Evolutionary conservation across 1,140 invertebrate genomes (phyloP), one percentile per base, ranked within the genome.

Genomic region (Hylyphantes graminicola): DNA sequence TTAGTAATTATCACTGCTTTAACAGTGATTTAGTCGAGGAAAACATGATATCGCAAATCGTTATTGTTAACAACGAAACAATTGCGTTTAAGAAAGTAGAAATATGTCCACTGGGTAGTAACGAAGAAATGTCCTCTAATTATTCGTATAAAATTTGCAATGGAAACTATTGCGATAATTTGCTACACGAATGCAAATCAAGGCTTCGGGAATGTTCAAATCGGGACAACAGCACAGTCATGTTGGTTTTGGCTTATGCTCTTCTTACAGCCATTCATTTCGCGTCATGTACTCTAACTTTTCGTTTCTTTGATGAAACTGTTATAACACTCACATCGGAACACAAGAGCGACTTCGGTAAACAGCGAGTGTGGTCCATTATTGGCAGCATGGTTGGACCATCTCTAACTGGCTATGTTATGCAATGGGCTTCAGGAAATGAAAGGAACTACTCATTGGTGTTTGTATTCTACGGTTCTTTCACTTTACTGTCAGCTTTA

Each of bases 281-380:
- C 15, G 51, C 15, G 0, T 13, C 19, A 2, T 15, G 12, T 4
- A 17, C 55, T 21, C 61, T 54, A n/a, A 13, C 15, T 0, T 82
- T 72, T 35, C 21, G 79, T 8, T 64, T 73, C 35, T 54, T 82
- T 8, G 79, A 82, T 54, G 68, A 64, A 5, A 50, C 68, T 35
- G n/a, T 48, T 9, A 73, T 82, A 59, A 13, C 55, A 21, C 15
- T 81, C 17, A 55, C 51, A 8, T 57, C 70, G 19, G 8, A 13
- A n/a, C 78, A 81, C 19, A 21, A 61, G 10, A 53, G 65, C 48
- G 65, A 81, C n/a, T 81, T 50, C 11, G 78, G 78, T 0, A 55
- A 13, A 48, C 63, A 70, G 13, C 13, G 65, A 13, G 15, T 72
- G 48, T 81, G 57, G 53, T 48, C 54, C 9, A 50, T 35, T 0